Conservation (phyloP, 2,113 vertebrate species). For the Nothocercus nigrocapillus region DNA sequence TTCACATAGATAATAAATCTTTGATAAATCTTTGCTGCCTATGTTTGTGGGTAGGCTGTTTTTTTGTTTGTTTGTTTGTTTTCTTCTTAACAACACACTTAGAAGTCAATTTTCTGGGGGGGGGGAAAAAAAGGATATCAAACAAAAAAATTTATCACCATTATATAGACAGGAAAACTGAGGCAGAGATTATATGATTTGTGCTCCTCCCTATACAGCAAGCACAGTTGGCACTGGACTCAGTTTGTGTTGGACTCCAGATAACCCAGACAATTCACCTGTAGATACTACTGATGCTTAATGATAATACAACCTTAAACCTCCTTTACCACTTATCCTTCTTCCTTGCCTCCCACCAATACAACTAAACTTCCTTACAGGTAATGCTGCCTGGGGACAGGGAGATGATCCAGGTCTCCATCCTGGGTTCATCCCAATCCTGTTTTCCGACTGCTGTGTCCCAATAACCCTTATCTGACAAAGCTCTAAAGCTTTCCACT, state of each 20-base stretch:
- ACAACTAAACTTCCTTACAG: background rate
- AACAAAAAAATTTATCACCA: background rate
- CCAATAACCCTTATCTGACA: background rate
- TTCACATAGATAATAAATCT: background rate
- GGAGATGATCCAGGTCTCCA: background rate
- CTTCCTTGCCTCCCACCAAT: background rate
- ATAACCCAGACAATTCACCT: background rate
- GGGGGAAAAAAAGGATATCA: background rate
- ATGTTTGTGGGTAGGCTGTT: background rate
- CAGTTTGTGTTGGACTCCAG: background rate
- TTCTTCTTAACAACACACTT: background rate
- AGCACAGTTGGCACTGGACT: background rate
- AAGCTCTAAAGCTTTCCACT: background rate
- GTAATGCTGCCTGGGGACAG: background rate
- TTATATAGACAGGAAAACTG: background rate
- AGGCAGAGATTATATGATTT: background rate
- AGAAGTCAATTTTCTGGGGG: background rate
- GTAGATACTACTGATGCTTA: background rate
- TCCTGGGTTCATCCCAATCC: background rate
- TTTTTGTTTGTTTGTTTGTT: background rate
- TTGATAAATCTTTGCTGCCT: background rate
- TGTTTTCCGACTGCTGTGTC: background rate
- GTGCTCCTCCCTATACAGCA: rapidly evolving
- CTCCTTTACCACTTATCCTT: background rate
- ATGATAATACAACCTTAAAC: background rate